Evolutionary conservation across 2,888 invertebrate genomes (phyloP).

Genomic region (Graphium colonna): DNA sequence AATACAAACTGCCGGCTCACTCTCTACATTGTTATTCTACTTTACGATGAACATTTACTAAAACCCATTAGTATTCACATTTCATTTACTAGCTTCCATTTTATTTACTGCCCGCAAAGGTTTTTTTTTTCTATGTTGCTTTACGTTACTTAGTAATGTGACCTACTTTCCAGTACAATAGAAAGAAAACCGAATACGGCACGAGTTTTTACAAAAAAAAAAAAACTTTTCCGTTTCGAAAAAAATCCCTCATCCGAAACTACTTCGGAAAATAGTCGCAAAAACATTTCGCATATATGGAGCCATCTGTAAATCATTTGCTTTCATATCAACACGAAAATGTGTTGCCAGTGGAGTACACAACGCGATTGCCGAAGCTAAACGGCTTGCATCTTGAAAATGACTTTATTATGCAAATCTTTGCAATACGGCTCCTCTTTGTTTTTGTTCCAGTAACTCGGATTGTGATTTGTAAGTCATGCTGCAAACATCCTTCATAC

Average conservation of each 20-base stretch:
- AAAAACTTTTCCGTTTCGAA: conserved; percentile 2
- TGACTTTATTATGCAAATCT: conserved; percentile 3
- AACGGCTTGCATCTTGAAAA: neutral
- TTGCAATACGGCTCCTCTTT: neutral
- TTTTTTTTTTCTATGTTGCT: neutral
- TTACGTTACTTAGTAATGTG: neutral
- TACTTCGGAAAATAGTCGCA: neutral
- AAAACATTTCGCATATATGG: conserved; percentile 8
- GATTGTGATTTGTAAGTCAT: neutral
- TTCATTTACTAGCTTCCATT: no score
- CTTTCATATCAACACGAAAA: conserved; percentile 3
- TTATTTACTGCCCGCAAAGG: neutral
- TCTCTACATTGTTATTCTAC: no score
- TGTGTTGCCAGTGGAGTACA: neutral
- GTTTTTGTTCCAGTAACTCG: neutral
- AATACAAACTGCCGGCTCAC: conserved; percentile 14
- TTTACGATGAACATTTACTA: no score
- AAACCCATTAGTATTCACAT: no score
- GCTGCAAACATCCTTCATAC: no score
- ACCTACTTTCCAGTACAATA: conserved; percentile 14
- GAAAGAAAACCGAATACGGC: conserved; percentile 2
- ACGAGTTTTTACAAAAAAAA: neutral
- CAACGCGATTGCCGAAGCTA: neutral
- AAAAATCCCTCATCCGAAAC: neutral
- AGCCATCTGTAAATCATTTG: conserved; percentile 4